Evolutionary conservation across 35 echinoderm and acorn worm species (phyloP), one percentile per base, ranked within the genome.

Genomic region (Ophioderma brevispina): DNA sequence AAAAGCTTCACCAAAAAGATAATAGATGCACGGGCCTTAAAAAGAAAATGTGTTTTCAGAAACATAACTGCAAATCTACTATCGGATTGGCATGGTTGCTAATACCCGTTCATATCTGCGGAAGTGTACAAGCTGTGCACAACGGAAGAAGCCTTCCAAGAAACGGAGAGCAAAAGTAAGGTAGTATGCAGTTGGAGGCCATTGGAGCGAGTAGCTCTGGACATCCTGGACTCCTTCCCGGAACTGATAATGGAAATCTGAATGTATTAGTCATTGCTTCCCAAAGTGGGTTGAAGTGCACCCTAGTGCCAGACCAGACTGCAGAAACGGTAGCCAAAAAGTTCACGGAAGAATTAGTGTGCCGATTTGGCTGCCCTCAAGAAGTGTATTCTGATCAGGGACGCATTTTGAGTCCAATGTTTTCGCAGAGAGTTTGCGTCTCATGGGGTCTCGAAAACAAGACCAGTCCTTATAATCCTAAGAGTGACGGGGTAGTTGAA

Each of bases 231-330:
- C 46, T 35, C 14, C 55, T 86, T 4, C 86, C 64, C 23, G 76
- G 79, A 25, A 88, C 37, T 32, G 34, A 78, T 14, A 55, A 78
- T 21, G 86, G 86, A 19, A 88, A 88, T 39, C 28, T 39, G 18
- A 41, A 80, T 79, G 15, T 87, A 28, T 84, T 87, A 11, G 90
- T 92, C 5, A 46, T 87, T 37, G 80, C 87, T 87, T 92, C 77
- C 87, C 90, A 6, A 81, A 82, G 34, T 92, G 77, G 84, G 55
- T 78, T 28, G 90, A 92, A 39, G 76, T 84, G 11, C 88, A 79
- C 35, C 85, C 90, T n/a, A 59, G 25, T 87, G 5, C 49, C 40
- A 15, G 75, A 92, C 35, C 56, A 86, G 36, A 59, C 78, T 25
- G 86, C 91, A 0, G 75, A 40, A 33, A 89, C 91, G 31, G 86